phyloP scores from a whole-genome alignment of 2,797 vertebrate species.

The Clarias fuscus region DNA sequence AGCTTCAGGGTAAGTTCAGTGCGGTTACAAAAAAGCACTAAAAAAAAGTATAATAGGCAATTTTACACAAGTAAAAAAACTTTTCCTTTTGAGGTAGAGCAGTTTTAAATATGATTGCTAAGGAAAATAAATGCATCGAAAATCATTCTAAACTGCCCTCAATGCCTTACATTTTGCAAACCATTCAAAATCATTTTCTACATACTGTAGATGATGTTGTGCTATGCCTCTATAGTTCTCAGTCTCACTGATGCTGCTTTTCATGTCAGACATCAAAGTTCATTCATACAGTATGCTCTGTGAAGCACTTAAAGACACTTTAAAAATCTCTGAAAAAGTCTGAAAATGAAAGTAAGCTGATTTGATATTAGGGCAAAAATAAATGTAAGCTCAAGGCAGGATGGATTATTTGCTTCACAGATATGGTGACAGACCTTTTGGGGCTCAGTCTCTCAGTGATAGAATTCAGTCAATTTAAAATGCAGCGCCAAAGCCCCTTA shows the following conservation, averaged over 20 bases:
- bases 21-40: constrained; percentile 64
- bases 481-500: constrained; percentile 67
- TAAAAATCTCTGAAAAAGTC: constrained; percentile 9
- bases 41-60: not conserved
- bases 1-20: constrained; percentile 93
- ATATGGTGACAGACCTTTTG: constrained; percentile 71
- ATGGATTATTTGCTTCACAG: constrained; percentile 75
- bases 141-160: constrained; percentile 44
- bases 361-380: constrained; percentile 13
- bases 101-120: constrained; percentile 33
- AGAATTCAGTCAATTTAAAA: constrained; percentile 50
- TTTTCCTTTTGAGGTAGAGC: constrained; percentile 3
- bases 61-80: constrained; percentile 12
- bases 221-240: constrained; percentile 50
- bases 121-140: constrained; percentile 41
- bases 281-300: constrained; percentile 67
- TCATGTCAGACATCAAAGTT: constrained; percentile 70
- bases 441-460: constrained; percentile 63
- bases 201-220: constrained; percentile 63
- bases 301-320: constrained; percentile 71
- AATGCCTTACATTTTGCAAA: constrained; percentile 49
- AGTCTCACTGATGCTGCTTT: constrained; percentile 68
- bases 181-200: constrained; percentile 60
- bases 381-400: constrained; percentile 44
- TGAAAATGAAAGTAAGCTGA: constrained; percentile 31